Conservation (phyloP, 2,113 vertebrate genomes). For the Tylochromis polylepis region DNA sequence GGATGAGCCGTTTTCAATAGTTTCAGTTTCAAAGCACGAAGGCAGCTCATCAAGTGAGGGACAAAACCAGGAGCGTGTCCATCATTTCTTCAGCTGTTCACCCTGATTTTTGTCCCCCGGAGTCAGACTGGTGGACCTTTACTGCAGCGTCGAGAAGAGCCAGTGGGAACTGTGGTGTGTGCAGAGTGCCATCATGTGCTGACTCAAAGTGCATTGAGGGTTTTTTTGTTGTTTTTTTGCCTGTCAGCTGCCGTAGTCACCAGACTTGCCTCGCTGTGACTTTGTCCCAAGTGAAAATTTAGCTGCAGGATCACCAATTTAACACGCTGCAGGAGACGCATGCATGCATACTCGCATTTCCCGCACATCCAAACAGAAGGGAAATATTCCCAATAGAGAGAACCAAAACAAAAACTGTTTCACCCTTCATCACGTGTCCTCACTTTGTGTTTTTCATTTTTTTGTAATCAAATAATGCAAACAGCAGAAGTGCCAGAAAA, state of each 20-base stretch:
- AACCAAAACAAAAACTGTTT: neutral
- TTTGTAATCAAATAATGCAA: neutral
- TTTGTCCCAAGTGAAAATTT: neutral
- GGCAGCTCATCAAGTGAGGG: neutral
- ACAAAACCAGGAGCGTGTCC: neutral
- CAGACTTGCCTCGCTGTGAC: neutral
- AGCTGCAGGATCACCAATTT: neutral
- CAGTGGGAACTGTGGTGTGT: neutral
- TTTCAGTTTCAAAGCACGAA: neutral
- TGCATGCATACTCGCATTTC: fast-evolving
- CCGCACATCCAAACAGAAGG: neutral
- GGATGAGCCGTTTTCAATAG: neutral
- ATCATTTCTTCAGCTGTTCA: neutral
- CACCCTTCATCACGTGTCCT: neutral
- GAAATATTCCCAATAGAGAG: neutral
- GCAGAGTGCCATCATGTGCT: neutral
- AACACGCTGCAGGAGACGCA: neutral
- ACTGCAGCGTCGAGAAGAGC: neutral
- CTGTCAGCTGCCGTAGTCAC: neutral
- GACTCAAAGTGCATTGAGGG: neutral
- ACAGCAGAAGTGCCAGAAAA: neutral
- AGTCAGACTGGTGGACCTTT: neutral
- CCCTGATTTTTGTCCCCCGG: neutral
- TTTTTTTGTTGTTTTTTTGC: neutral
- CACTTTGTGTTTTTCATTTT: neutral